Evolutionary conservation across 2,113 vertebrate species (phyloP).

Genomic region (Mystacornis crossleyi): DNA sequence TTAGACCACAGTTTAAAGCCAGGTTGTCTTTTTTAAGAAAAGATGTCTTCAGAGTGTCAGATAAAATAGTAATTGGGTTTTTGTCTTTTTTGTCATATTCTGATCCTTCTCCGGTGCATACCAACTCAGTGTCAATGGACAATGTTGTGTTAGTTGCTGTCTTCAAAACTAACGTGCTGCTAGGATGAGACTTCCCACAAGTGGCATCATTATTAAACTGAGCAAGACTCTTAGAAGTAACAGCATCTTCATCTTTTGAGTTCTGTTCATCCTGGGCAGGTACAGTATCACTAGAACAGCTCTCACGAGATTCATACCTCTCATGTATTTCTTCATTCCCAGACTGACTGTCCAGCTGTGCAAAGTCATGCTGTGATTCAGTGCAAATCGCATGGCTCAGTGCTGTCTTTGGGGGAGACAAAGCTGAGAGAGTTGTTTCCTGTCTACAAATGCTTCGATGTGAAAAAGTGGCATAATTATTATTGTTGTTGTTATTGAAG

Average conservation of each 20-base stretch:
- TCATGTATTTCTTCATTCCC: conserved; percentile 55
- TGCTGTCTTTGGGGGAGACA: background rate
- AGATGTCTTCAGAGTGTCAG: conserved; percentile 35
- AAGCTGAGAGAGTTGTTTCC: conserved; percentile 26
- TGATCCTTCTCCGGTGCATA: conserved; percentile 9
- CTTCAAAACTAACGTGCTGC: background rate
- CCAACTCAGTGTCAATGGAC: background rate
- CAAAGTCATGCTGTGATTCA: background rate
- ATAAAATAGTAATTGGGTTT: conserved; percentile 36
- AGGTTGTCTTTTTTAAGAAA: conserved; percentile 40
- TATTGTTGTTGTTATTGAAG: conserved; percentile 85
- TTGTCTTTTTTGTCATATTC: conserved; percentile 11
- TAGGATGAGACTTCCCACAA: background rate
- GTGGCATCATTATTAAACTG: background rate
- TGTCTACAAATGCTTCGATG: conserved; percentile 16
- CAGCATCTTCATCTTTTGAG: background rate
- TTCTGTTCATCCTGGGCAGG: background rate
- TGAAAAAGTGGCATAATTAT: conserved; percentile 51
- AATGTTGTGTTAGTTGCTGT: background rate
- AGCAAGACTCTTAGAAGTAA: conserved; percentile 32
- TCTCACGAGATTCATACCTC: conserved; percentile 38
- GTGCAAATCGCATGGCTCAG: background rate
- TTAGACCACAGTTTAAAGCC: background rate
- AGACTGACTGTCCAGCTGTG: conserved; percentile 14
- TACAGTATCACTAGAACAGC: background rate